Evolutionary conservation across 37 sponge, comb jelly and placozoan genomes (phyloP), one percentile per base, ranked within the genome.

Genomic region (Chondrilla cf. caribensis): DNA sequence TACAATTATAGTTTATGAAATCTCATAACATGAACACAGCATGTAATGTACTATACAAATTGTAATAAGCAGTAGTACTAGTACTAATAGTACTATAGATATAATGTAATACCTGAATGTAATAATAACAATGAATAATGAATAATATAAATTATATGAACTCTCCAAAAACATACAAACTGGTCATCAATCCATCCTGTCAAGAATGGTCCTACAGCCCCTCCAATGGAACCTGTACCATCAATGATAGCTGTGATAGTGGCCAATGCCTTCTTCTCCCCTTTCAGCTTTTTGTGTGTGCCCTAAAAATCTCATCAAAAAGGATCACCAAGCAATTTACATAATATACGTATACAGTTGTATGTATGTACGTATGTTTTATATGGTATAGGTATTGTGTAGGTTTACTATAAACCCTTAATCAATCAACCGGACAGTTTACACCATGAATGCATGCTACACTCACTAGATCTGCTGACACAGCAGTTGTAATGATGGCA

Each of bases 401-500:
- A n/a, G n/a, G n/a, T n/a, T n/a, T n/a, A n/a, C n/a, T n/a, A n/a
- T n/a, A n/a, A n/a, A n/a, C n/a, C n/a, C n/a, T n/a, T n/a, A n/a
- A n/a, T n/a, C n/a, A n/a, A n/a, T n/a, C n/a, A n/a, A n/a, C n/a
- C n/a, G n/a, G n/a, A n/a, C n/a, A n/a, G 51, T 47, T 47, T 47
- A 47, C n/a, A n/a, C n/a, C n/a, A n/a, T n/a, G n/a, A n/a, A n/a
- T n/a, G n/a, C n/a, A n/a, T n/a, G n/a, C n/a, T n/a, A n/a, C 3
- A 2, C 76, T 73, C 42, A 73, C 89, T 58, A 90, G 51, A 58
- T 90, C 97, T 70, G 90, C 93, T 35, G 90, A 87, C 36, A 97
- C 90, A 7, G 97, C 97, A 38, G 97, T 91, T 17, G 97, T 91
- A 36, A 97, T 93, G 62, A 97, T 78, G 18, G 84, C 87, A 60